Base-by-base conservation (phyloP, 2,113 vertebrate genomes). In the Elanoides forficatus region DNA sequence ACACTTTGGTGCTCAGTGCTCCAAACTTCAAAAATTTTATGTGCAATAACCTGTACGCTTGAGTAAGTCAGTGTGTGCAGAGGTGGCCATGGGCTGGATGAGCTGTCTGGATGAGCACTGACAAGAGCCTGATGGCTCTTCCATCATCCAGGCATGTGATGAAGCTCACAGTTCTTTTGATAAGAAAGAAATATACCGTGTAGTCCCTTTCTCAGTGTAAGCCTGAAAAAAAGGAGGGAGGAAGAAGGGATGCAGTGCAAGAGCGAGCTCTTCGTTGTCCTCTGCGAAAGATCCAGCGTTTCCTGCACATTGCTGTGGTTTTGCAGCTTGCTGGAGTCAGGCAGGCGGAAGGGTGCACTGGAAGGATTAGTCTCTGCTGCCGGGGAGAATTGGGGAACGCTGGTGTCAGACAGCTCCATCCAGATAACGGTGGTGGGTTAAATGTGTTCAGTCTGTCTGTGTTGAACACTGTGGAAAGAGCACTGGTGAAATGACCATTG, bases 291-390 rank as follows among this genome's bases (percentile, higher is more conserved):
- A 15, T 48, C 2, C 34, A 40, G 73, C 0, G 0, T 90, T 96
- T 96, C 88, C 93, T 94, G 88, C 59, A 0, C 4, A 0, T 40
- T 1, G 16, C 88, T 95, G 95, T 81, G 95, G 95, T 72, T 97
- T 86, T 76, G 71, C 47, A 48, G 58, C n/a, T 36, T 7, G 36
- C 76, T 81, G 48, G 53, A 26, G 82, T 11, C 21, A 7, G 38
- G 68, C 80, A 43, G 86, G 60, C 11, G 86, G 97, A 97, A 97
- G 95, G 52, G 40, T 97, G 95, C 27, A 1, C 55, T 29, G 81
- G 63, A 8, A 68, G 48, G 96, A 95, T 97, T 93, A 96, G 84
- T 29, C 38, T 42, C 55, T 75, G 47, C 42, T 80, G 88, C 55
- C 62, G 25, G n/a, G 73, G 36, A 32, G 48, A 52, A 20, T 7